Evolutionary conservation across 2,888 invertebrate species (phyloP).

Genomic region (Endotricha flammealis): DNA sequence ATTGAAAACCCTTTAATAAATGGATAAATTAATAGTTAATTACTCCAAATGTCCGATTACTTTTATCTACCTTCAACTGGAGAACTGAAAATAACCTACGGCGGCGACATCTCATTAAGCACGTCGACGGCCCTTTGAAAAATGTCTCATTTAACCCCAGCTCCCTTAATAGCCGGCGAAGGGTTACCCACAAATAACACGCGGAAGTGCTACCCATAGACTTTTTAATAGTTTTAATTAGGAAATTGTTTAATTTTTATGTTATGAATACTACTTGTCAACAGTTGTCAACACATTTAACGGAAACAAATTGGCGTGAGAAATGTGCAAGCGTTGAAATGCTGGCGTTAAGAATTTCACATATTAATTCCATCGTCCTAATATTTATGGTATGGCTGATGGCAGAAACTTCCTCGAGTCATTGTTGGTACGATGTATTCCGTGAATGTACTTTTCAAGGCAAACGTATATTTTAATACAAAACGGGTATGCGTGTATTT

Average conservation of each 20-base stretch:
- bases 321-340: conserved; percentile 42
- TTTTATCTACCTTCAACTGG: conserved; percentile 36
- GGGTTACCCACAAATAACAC: conserved; percentile 76
- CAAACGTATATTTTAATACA: too few relatives aligned
- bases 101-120: conserved; percentile 74
- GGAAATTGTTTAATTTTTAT: conserved; percentile 74
- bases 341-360: conserved; percentile 29
- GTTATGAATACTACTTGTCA: conserved; percentile 38
- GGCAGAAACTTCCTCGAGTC: too few relatives aligned
- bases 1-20: too few relatives aligned
- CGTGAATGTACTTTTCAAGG: too few relatives aligned
- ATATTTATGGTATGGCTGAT: not conserved
- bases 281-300: conserved; percentile 43
- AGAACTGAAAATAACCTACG: conserved; percentile 69
- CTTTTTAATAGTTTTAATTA: conserved; percentile 77
- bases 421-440: too few relatives aligned
- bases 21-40: conserved; percentile 25
- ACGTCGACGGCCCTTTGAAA: conserved; percentile 71
- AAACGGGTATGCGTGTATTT: too few relatives aligned
- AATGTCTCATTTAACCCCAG: conserved; percentile 75
- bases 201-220: conserved; percentile 64
- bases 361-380: conserved; percentile 26
- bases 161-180: conserved; percentile 71
- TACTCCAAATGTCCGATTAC: conserved; percentile 32
- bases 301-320: conserved; percentile 64